phyloP scores from a whole-genome alignment of 2,888 invertebrate genomes.

The Scotopteryx bipunctaria region DNA sequence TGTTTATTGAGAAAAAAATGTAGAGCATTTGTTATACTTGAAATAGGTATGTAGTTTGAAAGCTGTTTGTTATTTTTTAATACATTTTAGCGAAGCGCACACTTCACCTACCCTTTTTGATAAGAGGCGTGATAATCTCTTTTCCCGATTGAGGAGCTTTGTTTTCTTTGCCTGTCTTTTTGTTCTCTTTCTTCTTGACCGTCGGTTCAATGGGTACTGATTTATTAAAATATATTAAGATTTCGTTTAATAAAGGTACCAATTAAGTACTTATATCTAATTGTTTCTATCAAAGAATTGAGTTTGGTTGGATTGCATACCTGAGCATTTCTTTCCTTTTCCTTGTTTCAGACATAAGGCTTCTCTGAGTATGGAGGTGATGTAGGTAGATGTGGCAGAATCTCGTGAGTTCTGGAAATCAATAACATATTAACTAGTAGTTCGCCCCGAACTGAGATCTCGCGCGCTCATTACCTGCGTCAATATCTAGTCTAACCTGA shows the following conservation, averaged over 20 bases:
- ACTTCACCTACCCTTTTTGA: conserved; percentile 73
- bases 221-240: conserved; percentile 37
- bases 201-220: conserved; percentile 62
- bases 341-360: conserved; percentile 83
- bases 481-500: too few species aligned
- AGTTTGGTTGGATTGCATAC: too few species aligned
- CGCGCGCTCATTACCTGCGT: too few species aligned
- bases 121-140: conserved; percentile 66
- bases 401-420: conserved; percentile 78
- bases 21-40: conserved; percentile 16
- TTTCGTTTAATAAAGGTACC: too few species aligned
- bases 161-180: conserved; percentile 74
- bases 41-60: conserved; percentile 19
- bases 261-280: too few species aligned
- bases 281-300: too few species aligned
- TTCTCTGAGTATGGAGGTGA: conserved; percentile 84
- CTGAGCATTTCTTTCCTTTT: conserved; percentile 77
- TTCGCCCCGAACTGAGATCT: too few species aligned
- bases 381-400: conserved; percentile 76
- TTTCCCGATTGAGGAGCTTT: conserved; percentile 63
- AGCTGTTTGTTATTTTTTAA: conserved; percentile 10
- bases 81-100: conserved; percentile 45
- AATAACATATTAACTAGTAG: neutral
- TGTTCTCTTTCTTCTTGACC: conserved; percentile 70
- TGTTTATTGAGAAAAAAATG: conserved; percentile 21